phyloP scores from a whole-genome alignment of 2,113 vertebrate genomes.

The Apodemus speciosus region DNA sequence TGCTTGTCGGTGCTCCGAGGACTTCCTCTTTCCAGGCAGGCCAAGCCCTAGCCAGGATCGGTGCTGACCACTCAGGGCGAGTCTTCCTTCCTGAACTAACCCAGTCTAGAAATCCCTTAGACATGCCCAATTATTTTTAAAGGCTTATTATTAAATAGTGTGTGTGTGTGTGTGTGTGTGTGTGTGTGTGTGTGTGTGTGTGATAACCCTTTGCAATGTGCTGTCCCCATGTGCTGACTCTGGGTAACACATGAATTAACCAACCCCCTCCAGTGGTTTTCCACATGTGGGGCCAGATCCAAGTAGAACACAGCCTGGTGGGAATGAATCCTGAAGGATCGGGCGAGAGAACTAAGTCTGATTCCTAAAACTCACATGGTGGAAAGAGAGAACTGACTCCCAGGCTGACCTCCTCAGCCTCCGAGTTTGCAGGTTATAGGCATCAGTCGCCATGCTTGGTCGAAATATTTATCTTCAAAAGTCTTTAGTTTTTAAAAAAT shows the following conservation, averaged over 20 bases:
- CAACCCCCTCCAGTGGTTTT: not conserved
- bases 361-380: not conserved
- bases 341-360: not conserved
- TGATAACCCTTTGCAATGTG: not conserved
- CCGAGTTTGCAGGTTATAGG: not conserved
- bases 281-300: accelerated
- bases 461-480: not conserved
- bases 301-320: not conserved
- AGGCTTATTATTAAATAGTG: not conserved
- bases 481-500: not conserved
- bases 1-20: not conserved
- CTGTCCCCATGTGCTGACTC: not conserved
- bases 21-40: not conserved
- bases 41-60: not conserved
- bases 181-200: not conserved
- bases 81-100: not conserved
- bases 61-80: not conserved
- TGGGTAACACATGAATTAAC: not conserved
- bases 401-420: not conserved
- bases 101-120: not conserved
- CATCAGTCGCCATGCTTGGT: not conserved
- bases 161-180: not conserved
- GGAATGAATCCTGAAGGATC: not conserved
- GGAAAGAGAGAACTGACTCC: not conserved
- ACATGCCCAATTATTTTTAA: not conserved